These are phyloP conservation scores for Pogona vitticeps DNA, from an alignment of 2,113 vertebrate species.

Conservation along the genomic window DNA sequence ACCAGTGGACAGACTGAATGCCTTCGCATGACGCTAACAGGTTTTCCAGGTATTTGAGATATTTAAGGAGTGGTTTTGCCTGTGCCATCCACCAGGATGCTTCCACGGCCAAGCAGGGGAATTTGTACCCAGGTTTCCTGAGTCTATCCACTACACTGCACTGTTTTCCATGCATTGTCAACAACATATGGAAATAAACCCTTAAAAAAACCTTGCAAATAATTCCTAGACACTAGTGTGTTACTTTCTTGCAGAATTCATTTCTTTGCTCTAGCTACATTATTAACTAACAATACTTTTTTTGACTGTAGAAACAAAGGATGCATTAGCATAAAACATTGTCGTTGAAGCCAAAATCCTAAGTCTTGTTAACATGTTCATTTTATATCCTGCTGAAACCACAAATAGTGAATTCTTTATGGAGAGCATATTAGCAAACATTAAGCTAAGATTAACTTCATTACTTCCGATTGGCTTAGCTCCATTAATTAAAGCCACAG, in stretches of 20 bases:
- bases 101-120: too few relatives aligned
- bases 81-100: too few relatives aligned
- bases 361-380: fast-evolving
- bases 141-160: too few relatives aligned
- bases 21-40: too few relatives aligned
- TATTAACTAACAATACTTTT: not conserved
- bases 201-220: not conserved
- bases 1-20: too few relatives aligned
- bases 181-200: not conserved
- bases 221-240: not conserved
- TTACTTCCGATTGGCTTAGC: not conserved
- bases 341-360: not conserved
- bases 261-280: fast-evolving
- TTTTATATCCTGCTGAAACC: not conserved
- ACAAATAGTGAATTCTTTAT: not conserved
- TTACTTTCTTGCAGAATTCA: not conserved
- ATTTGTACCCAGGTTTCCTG: too few relatives aligned
- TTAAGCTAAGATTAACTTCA: not conserved
- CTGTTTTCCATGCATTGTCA: not conserved
- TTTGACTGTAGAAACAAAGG: not conserved
- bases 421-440: not conserved
- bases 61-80: too few relatives aligned
- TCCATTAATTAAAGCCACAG: not conserved
- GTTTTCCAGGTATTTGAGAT: too few relatives aligned
- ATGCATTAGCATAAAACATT: not conserved